Evolutionary conservation across 1,140 invertebrate species (phyloP).

Genomic region (Heliconius eleuchia): DNA sequence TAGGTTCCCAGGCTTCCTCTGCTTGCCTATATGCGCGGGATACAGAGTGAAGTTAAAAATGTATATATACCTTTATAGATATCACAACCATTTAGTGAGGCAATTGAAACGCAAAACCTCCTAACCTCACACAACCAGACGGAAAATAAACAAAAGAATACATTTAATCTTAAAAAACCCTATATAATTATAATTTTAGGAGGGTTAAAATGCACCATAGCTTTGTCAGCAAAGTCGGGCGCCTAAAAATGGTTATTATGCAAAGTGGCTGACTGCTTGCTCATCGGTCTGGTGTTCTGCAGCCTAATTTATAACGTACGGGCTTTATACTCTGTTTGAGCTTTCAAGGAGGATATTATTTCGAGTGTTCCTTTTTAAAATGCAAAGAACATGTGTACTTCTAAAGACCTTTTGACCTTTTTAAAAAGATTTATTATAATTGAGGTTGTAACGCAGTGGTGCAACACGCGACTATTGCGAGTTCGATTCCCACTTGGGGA

Average conservation of each 20-base stretch:
- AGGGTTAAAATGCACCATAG: slow-evolving; percentile 20
- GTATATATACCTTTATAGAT: too few species aligned
- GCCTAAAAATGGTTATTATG: slow-evolving; percentile 38
- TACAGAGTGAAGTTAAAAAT: background rate
- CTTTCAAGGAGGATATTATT: slow-evolving; percentile 7
- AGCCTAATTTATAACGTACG: slow-evolving; percentile 25
- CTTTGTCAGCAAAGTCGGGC: slow-evolving; percentile 25
- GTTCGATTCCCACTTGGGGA: too few species aligned
- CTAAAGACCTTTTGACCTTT: background rate
- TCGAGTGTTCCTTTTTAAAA: background rate
- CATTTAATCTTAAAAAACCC: too few species aligned
- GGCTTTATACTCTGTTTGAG: slow-evolving; percentile 6
- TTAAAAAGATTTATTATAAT: too few species aligned
- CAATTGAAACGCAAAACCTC: too few species aligned
- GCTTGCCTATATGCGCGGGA: background rate
- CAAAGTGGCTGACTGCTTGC: slow-evolving; percentile 28
- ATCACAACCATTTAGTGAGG: too few species aligned
- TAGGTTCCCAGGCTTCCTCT: background rate
- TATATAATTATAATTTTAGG: slow-evolving; percentile 17
- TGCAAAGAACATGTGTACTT: background rate
- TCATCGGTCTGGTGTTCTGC: slow-evolving; percentile 30
- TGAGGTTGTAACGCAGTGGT: too few species aligned
- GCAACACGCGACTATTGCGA: too few species aligned
- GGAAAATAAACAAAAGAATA: too few species aligned
- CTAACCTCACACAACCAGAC: too few species aligned